Percentiles rank a stretch among this genome's conserved stretches.
These are phyloP conservation scores for Remorina albescens DNA, from an alignment of 2,797 vertebrate genomes.

Conservation along the genomic window DNA sequence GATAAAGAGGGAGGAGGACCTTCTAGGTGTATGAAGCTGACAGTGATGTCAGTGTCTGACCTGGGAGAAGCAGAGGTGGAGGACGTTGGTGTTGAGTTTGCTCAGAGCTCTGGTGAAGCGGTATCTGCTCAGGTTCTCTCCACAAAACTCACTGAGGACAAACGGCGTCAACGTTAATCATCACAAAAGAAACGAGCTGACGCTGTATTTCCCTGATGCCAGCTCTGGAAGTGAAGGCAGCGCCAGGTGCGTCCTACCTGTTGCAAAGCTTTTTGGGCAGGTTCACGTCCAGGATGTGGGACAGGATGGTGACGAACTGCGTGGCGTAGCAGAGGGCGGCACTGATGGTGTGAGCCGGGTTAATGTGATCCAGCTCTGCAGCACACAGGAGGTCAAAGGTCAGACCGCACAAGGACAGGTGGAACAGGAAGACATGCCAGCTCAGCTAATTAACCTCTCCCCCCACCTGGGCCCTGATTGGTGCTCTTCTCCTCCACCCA, in stretches of 20 bases:
- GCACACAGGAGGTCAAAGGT: conserved; percentile 24
- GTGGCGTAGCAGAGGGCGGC: conserved; percentile 96
- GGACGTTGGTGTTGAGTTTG: conserved; percentile 96
- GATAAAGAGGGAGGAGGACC: too few relatives aligned
- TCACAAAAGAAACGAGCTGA: fast-evolving
- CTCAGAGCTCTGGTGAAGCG: conserved; percentile 94
- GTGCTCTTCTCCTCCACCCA: conserved; percentile 97
- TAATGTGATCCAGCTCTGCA: conserved; percentile 94
- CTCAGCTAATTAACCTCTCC: neutral
- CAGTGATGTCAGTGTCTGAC: conserved; percentile 70
- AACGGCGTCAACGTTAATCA: neutral
- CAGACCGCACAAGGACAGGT: neutral
- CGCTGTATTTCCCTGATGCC: neutral
- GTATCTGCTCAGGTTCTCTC: conserved; percentile 94
- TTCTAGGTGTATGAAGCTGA: too few relatives aligned
- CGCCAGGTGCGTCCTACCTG: conserved; percentile 82
- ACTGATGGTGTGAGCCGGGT: conserved; percentile 95
- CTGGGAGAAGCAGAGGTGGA: conserved; percentile 98
- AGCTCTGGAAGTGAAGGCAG: neutral
- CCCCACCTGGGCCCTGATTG: conserved; percentile 92
- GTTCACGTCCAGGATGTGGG: conserved; percentile 94
- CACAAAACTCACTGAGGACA: conserved; percentile 93
- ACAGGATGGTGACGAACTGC: conserved; percentile 93
- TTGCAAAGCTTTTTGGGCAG: conserved; percentile 97
- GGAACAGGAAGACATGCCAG: too few relatives aligned